Percentiles rank a stretch among this genome's conserved stretches.
Conservation (phyloP, 2,113 vertebrate genomes). For the Gallinago undulata region DNA sequence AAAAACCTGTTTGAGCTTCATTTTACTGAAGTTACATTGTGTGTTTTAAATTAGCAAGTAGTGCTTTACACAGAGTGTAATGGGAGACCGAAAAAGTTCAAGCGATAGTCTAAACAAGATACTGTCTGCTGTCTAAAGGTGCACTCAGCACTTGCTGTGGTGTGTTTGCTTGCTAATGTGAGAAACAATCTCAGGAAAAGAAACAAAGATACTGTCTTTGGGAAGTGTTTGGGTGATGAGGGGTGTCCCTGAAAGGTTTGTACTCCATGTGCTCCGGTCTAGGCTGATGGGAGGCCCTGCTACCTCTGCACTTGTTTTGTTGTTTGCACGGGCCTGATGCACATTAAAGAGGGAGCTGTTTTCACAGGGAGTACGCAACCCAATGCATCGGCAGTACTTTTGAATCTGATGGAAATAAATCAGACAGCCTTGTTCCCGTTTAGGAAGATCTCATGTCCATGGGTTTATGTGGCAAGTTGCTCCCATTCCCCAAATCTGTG, state of each 20-base stretch:
- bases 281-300: background rate
- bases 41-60: background rate
- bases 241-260: background rate
- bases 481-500: background rate
- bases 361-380: background rate
- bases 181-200: background rate
- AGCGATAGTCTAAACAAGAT: background rate
- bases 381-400: background rate
- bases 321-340: background rate
- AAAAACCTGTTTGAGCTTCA: background rate
- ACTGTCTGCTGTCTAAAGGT: background rate
- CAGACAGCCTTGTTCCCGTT: background rate
- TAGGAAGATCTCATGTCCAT: background rate
- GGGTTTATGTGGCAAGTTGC: background rate
- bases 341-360: background rate
- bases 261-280: background rate
- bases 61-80: background rate
- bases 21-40: background rate
- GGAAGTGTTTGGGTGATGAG: background rate
- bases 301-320: background rate
- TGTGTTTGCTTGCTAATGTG: background rate
- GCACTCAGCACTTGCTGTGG: background rate
- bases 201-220: background rate
- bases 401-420: background rate
- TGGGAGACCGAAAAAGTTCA: background rate